Conservation (phyloP, 2,797 vertebrate species). For the Lepilemur ruficaudatus region DNA sequence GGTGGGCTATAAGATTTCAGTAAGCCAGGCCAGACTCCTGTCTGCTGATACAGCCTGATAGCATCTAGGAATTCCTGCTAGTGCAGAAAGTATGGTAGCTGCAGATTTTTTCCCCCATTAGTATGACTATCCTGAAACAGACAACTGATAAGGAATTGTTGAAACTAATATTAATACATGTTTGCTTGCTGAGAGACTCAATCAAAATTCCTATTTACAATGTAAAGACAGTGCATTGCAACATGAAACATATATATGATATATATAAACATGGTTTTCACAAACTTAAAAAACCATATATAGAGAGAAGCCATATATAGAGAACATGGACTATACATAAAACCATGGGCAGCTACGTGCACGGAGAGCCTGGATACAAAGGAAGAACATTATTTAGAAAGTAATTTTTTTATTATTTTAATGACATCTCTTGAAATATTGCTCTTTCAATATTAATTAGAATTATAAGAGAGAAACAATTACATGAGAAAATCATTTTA, state of each 20-base stretch:
- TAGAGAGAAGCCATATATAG: background rate
- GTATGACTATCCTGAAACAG: constrained; percentile 32
- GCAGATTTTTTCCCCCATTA: constrained; percentile 34
- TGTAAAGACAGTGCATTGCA: background rate
- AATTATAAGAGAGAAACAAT: background rate
- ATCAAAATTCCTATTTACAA: background rate
- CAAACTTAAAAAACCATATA: background rate
- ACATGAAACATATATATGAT: background rate
- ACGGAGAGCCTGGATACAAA: background rate
- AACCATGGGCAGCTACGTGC: background rate
- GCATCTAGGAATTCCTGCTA: constrained; percentile 73
- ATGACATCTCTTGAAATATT: background rate
- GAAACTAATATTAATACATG: constrained; percentile 73
- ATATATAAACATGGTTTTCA: background rate
- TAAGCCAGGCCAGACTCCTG: constrained; percentile 66
- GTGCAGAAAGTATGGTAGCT: constrained; percentile 50
- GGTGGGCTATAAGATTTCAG: constrained; percentile 77
- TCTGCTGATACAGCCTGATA: constrained; percentile 69
- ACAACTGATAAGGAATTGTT: constrained; percentile 68
- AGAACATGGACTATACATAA: background rate
- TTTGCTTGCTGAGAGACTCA: constrained; percentile 53
- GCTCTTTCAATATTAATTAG: background rate
- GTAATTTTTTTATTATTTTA: background rate
- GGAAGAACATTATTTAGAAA: constrained; percentile 6
- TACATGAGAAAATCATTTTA: background rate